phyloP scores from a whole-genome alignment of 30 jellyfish, hydroid and myxozoan genomes.

The Cassiopea xamachana region DNA sequence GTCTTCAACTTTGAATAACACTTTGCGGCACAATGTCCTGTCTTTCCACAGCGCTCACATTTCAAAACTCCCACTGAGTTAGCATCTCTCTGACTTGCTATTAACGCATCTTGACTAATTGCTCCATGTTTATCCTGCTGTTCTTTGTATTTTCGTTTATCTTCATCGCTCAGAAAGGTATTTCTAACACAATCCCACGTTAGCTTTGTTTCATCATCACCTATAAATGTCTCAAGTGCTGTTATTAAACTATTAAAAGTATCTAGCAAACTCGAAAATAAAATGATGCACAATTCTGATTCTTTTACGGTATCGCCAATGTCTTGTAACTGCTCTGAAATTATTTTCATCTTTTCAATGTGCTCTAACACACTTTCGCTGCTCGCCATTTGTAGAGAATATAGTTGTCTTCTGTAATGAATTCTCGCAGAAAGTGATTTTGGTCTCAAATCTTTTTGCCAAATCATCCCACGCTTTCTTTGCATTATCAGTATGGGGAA shows the following conservation, averaged over 20 bases:
- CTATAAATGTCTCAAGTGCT: not conserved
- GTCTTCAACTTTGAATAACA: not conserved
- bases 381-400: not conserved
- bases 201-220: not conserved
- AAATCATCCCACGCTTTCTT: not conserved
- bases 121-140: not conserved
- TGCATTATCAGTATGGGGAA: not conserved
- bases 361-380: not conserved
- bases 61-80: not conserved
- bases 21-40: not conserved
- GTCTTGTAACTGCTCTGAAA: not conserved
- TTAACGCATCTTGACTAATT: not conserved
- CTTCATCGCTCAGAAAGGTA: not conserved
- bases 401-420: not conserved
- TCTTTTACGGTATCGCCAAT: not conserved
- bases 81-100: not conserved
- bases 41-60: not conserved
- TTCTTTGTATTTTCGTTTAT: not conserved
- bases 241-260: not conserved
- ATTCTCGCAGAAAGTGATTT: not conserved
- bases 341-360: not conserved
- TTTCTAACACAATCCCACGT: not conserved
- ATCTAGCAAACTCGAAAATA: not conserved
- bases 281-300: not conserved
- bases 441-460: not conserved